phyloP scores from a whole-genome alignment of 2,888 invertebrate genomes.

The Pegoplata infirma region DNA sequence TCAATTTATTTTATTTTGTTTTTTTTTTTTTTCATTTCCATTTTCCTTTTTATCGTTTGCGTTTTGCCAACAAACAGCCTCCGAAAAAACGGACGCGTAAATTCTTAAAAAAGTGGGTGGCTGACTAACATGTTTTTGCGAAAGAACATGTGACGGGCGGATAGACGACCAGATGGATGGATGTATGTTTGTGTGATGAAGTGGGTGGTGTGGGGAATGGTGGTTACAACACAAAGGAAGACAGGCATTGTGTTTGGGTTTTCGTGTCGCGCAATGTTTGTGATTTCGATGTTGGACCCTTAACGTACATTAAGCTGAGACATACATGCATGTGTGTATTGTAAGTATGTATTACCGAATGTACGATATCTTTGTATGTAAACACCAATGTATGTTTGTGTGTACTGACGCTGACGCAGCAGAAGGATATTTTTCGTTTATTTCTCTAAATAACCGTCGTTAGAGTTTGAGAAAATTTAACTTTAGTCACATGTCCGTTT shows the following conservation, averaged over 20 bases:
- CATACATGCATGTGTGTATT: not conserved
- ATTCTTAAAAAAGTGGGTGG: slow-evolving; percentile 63
- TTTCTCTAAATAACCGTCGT: slow-evolving; percentile 28
- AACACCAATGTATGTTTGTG: not conserved
- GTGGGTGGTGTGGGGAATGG: slow-evolving; percentile 1
- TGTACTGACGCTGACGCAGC: slow-evolving; percentile 24
- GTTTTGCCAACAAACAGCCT: slow-evolving; percentile 54
- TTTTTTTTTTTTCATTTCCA: slow-evolving; percentile 49
- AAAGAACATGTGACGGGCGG: slow-evolving; percentile 37
- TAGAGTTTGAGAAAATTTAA: slow-evolving; percentile 26
- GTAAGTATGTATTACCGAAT: not conserved
- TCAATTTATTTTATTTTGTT: slow-evolving; percentile 55
- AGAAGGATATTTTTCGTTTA: slow-evolving; percentile 22
- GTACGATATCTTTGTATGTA: not conserved
- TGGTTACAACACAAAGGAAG: not conserved
- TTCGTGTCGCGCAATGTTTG: slow-evolving; percentile 33
- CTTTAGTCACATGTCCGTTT: slow-evolving; percentile 34
- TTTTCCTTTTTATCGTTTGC: slow-evolving; percentile 54
- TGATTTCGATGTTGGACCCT: slow-evolving; percentile 31
- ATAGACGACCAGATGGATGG: slow-evolving; percentile 35
- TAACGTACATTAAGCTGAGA: slow-evolving; percentile 5
- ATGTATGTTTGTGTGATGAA: not conserved
- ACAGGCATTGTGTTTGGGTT: slow-evolving; percentile 8
- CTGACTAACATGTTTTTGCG: slow-evolving; percentile 27
- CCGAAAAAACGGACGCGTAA: slow-evolving; percentile 56